Base-by-base conservation (phyloP, 2,888 invertebrate species). In the Lycia hirtaria region DNA sequence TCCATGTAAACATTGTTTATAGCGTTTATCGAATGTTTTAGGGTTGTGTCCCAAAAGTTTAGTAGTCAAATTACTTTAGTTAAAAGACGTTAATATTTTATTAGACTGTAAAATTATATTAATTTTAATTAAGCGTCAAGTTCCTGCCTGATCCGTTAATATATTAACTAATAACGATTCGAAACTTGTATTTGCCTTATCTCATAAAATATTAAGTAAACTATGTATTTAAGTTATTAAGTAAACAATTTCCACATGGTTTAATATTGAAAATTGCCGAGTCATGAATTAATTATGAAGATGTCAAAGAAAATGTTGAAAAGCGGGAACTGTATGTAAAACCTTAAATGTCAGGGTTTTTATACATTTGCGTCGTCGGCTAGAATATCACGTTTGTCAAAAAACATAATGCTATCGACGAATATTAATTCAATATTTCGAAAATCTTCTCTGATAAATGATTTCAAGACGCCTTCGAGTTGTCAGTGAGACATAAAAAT, bases 391-490 rank as follows among this genome's bases (percentile, higher is more conserved):
- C 35, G 17, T 10, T 35, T 10, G 35, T 35, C 15, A 35, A 10
- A 35, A 35, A 28, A 43, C 28, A 28, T 17, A 28, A 28, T 43
- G 5, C 28, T 28, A 28, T 28, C 26, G n/a, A 28, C 10, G n/a
- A 17, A 28, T 28, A 43, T 17, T 17, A 28, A 17, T 41, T 41
- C 26, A 38, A 20, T n/a, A 35, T 35, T 40, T 14, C n/a, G 10
- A 43, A 43, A 17, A n/a, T n/a, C 28, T n/a, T 43, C n/a, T 43
- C 15, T 43, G 26, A 26, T 43, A 17, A 43, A 43, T n/a, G 26
- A 28, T 26, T 43, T 28, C 15, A 43, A 3, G 28, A 6, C 15
- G 26, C 26, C 28, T 43, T 28, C 43, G 19, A 43, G 28, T 43
- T 28, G 43, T 28, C 17, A 10, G 35, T 4, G 6, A 40, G 12